Percentiles rank a stretch among this genome's conserved stretches.
These are phyloP conservation scores for Melanotaenia pygmaea DNA, from an alignment of 2,797 vertebrate genomes.

Conservation along the genomic window DNA sequence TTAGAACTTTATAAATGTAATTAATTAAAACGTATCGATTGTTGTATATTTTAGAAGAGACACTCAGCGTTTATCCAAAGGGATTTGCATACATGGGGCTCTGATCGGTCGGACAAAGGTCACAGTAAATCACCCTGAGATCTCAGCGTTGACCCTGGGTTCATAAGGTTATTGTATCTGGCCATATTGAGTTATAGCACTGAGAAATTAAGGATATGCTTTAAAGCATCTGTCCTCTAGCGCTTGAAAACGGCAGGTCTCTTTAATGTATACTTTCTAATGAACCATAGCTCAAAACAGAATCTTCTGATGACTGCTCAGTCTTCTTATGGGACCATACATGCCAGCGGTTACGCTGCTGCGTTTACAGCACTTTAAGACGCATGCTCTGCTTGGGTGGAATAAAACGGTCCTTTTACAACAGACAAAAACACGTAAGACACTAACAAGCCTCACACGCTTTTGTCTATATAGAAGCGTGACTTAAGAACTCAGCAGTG, in stretches of 20 bases:
- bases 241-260: conserved; percentile 53
- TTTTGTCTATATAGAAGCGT: conserved; percentile 37
- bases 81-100: conserved; percentile 78
- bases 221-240: conserved; percentile 64
- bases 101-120: conserved; percentile 72
- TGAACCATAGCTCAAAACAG: conserved; percentile 50
- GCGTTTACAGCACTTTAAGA: conserved; percentile 56
- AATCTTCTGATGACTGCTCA: conserved; percentile 33
- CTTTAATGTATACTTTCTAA: conserved; percentile 50
- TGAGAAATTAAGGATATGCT: conserved; percentile 74
- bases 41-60: conserved; percentile 60
- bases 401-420: conserved; percentile 33
- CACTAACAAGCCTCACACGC: conserved; percentile 46
- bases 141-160: conserved; percentile 78
- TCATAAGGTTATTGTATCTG: conserved; percentile 85
- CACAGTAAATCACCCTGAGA: conserved; percentile 83
- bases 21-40: conserved; percentile 64
- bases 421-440: conserved; percentile 35
- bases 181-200: conserved; percentile 79
- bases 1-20: conserved; percentile 35
- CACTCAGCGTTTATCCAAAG: conserved; percentile 73
- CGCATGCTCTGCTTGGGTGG: conserved; percentile 37
- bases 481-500: conserved; percentile 45
- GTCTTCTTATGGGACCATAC: conserved; percentile 59
- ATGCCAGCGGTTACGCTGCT: conserved; percentile 52